Percentiles rank a stretch among this genome's conserved stretches.
These are phyloP conservation scores for Ylistrum balloti DNA, from an alignment of 1,140 invertebrate genomes.

Conservation along the genomic window DNA sequence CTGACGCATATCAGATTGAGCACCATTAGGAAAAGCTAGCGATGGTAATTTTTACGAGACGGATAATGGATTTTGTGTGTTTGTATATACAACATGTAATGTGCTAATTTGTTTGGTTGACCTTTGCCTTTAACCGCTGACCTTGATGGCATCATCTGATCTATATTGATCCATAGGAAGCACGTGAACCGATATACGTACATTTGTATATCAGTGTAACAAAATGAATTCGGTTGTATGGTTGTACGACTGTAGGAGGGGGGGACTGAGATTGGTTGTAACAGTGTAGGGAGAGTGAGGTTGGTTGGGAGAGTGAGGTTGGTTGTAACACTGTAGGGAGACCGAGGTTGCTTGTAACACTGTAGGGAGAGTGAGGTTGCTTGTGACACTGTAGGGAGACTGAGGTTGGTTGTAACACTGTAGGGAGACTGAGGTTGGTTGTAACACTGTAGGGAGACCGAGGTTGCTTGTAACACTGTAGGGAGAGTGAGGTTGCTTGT, in stretches of 20 bases:
- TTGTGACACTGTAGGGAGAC: too few relatives aligned
- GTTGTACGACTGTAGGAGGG: too few relatives aligned
- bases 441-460: neutral
- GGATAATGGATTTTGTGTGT: constrained; percentile 38
- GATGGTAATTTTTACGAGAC: constrained; percentile 25
- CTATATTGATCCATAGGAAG: neutral
- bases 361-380: too few relatives aligned
- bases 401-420: neutral
- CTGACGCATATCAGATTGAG: neutral
- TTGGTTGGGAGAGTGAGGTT: too few relatives aligned
- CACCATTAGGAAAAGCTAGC: constrained; percentile 6
- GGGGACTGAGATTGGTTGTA: too few relatives aligned
- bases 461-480: neutral
- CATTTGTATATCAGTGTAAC: neutral
- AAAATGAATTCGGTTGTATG: neutral
- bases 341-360: too few relatives aligned
- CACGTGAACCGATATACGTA: neutral
- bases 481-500: neutral
- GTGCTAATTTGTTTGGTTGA: constrained; percentile 15
- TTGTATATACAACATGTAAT: constrained; percentile 25
- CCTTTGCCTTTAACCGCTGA: neutral
- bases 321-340: too few relatives aligned
- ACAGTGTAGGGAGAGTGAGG: too few relatives aligned
- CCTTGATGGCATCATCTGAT: neutral
- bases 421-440: neutral